A percentile compares a stretch with the other conserved stretches of the same genome.
phyloP scores from a whole-genome alignment of 1,140 invertebrate species.

The Aplysia californica region DNA sequence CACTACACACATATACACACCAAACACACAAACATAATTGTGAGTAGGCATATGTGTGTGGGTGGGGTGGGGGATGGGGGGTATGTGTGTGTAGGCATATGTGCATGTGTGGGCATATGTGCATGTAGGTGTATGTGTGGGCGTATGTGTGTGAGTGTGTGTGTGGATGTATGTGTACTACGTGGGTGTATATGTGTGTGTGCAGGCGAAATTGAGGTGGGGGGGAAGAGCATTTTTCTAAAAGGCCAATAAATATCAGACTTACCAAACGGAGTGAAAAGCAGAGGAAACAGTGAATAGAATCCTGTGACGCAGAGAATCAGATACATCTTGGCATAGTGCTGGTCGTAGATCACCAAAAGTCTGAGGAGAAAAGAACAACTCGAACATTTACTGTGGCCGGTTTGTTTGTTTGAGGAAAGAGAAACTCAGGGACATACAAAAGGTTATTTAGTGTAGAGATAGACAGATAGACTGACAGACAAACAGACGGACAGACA shows the following conservation, averaged over 20 bases:
- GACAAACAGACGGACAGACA: neutral
- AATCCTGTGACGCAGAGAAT: constrained; percentile 81
- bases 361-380: constrained; percentile 5
- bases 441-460: neutral
- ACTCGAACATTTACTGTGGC: neutral
- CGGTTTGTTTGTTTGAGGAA: no score
- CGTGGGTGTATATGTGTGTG: neutral
- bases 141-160: neutral
- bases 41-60: neutral
- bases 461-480: neutral
- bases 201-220: neutral
- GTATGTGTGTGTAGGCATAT: neutral
- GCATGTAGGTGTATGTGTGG: neutral
- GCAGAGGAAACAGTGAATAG: constrained; percentile 89
- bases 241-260: neutral
- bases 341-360: constrained; percentile 69
- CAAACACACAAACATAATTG: no score
- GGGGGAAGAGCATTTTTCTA: neutral
- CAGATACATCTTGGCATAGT: constrained; percentile 80
- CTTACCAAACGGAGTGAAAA: constrained; percentile 73
- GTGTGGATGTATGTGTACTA: neutral
- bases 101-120: neutral
- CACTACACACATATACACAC: neutral
- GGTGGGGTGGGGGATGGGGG: neutral
- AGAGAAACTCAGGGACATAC: neutral